Evolutionary conservation across 2,888 invertebrate genomes (phyloP), one percentile per base, ranked within the genome.

Genomic region (Schrankia costaestrigalis): DNA sequence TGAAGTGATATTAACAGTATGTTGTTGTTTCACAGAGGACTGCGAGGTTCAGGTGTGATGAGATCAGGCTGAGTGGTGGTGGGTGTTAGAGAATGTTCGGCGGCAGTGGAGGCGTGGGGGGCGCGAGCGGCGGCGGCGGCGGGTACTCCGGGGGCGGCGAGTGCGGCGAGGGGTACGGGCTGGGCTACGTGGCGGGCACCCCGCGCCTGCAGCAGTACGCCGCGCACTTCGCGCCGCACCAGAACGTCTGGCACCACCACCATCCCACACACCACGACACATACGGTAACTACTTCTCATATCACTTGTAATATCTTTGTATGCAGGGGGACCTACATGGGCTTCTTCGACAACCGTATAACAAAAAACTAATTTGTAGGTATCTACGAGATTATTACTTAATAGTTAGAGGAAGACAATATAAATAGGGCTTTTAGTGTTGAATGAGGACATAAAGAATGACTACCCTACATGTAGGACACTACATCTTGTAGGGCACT

Each of bases 241-340:
- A 86, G 76, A 80, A 79, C 70, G 82, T 79, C 18, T 81, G 85
- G 85, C 85, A 84, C 40, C 85, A 78, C 46, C 78, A 81, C 49
- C 79, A 78, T 61, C 71, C 80, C 13, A 57, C 75, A 31, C 84
- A 83, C 56, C 84, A 85, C 49, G 86, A 86, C 52, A 42, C 74
- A 0, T 86, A 86, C 50, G 82, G 86, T 85, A 35, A 37, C 57
- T n/a, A n/a, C n/a, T n/a, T n/a, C n/a, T n/a, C n/a, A n/a, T n/a
- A n/a, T n/a, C n/a, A n/a, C n/a, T n/a, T n/a, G n/a, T n/a, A n/a
- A n/a, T n/a, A n/a, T n/a, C n/a, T n/a, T n/a, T n/a, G n/a, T n/a
- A n/a, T n/a, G n/a, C n/a, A n/a, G n/a, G n/a, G n/a, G n/a, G n/a
- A n/a, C n/a, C n/a, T n/a, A n/a, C n/a, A n/a, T n/a, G n/a, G n/a